A percentile compares a stretch with the other conserved stretches of the same genome.
These are phyloP conservation scores for Anoura caudifer DNA, from an alignment of 2,113 vertebrate genomes.

Conservation along the genomic window DNA sequence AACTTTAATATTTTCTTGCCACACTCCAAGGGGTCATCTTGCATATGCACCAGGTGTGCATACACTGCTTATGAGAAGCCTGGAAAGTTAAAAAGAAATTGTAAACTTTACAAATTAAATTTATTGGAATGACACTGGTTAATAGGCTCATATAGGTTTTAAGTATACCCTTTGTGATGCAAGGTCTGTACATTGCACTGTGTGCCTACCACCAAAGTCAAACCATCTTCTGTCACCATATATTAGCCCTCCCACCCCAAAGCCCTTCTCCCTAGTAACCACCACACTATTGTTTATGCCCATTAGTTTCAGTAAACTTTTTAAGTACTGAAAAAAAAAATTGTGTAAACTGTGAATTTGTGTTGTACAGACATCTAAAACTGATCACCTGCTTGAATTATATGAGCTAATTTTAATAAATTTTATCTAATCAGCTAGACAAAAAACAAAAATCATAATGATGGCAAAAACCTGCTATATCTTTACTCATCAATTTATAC, in stretches of 20 bases:
- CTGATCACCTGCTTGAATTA: not conserved
- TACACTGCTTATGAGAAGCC: not conserved
- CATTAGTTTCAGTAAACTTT: not conserved
- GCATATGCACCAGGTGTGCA: no score
- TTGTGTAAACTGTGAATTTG: not conserved
- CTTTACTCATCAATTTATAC: not conserved
- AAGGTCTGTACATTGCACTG: no score
- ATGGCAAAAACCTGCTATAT: not conserved
- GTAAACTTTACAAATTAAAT: not conserved
- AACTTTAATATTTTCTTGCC: not conserved
- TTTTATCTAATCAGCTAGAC: not conserved
- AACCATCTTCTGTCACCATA: no score
- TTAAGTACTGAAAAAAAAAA: not conserved
- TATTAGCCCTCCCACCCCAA: no score
- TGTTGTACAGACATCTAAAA: not conserved
- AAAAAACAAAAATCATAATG: not conserved
- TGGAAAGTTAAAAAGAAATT: not conserved
- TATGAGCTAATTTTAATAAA: not conserved
- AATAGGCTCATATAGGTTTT: no score
- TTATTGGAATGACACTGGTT: no score
- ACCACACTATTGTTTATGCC: no score
- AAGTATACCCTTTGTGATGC: no score
- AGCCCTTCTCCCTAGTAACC: no score
- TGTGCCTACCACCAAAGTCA: no score
- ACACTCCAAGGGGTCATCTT: not conserved